Percentiles rank a stretch among this genome's conserved stretches.
Conservation (phyloP, 2,888 invertebrate genomes). For the Prosapia bicincta region DNA sequence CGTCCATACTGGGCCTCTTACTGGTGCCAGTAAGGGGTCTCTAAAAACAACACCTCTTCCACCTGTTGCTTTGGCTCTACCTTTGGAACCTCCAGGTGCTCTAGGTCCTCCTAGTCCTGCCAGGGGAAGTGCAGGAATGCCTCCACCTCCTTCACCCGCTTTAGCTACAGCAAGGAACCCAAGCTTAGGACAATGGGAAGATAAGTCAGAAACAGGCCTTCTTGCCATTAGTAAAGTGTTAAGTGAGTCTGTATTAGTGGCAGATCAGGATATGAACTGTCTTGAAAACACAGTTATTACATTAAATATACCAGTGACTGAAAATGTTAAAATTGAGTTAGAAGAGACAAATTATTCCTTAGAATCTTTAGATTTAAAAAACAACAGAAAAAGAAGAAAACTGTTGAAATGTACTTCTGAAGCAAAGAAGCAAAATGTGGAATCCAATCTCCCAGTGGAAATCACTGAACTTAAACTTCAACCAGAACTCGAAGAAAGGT, state of each 20-base stretch:
- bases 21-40: slow-evolving; percentile 83
- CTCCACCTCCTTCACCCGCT: slow-evolving; percentile 41
- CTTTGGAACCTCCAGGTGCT: slow-evolving; percentile 48
- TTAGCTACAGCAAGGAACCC: slow-evolving; percentile 41
- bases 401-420: slow-evolving; percentile 4
- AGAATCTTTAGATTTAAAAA: slow-evolving; percentile 15
- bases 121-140: slow-evolving; percentile 56
- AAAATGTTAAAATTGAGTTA: slow-evolving; percentile 22
- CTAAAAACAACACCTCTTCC: slow-evolving; percentile 40
- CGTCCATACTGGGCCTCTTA: slow-evolving; percentile 97
- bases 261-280: slow-evolving; percentile 22
- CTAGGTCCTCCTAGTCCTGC: slow-evolving; percentile 67
- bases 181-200: slow-evolving; percentile 32
- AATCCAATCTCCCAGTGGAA: neutral
- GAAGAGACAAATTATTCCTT: slow-evolving; percentile 20
- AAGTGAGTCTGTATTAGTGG: slow-evolving; percentile 42
- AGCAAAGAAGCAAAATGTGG: slow-evolving; percentile 10
- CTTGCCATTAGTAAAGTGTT: slow-evolving; percentile 37
- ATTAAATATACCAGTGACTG: slow-evolving; percentile 31
- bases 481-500: slow-evolving; percentile 22
- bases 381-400: slow-evolving; percentile 31
- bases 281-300: slow-evolving; percentile 32
- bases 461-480: slow-evolving; percentile 13
- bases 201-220: slow-evolving; percentile 34
- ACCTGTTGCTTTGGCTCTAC: slow-evolving; percentile 51